Evolutionary conservation across 2,888 invertebrate genomes (phyloP), one percentile per base, ranked within the genome.

Genomic region (Tridacna gigas): DNA sequence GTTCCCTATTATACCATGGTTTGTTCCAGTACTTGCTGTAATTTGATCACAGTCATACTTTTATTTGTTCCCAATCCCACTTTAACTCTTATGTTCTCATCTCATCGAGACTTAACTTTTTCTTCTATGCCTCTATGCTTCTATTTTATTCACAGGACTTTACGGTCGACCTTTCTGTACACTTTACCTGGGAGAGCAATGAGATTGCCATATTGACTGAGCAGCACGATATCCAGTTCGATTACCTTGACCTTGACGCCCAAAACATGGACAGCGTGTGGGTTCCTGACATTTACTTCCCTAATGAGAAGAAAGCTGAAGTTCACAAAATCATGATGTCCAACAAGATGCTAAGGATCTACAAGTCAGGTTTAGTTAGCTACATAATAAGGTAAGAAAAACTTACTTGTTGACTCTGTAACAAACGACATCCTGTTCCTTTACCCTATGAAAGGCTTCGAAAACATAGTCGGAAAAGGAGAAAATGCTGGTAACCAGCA

Each of bases 281-380:
- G 99, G 99, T 99, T 97, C 99, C 99, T 45, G 99, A 99, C 96
- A 96, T 99, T 91, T 99, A 99, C 96, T 99, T 99, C 96, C 97
- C 98, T 79, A 99, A 99, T 94, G 99, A 99, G 96, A 99, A 99
- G 95, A 98, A 98, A 94, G 99, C 99, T 77, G 98, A 98, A 95
- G 94, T 93, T 81, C 98, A 99, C 96, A 97, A 98, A 95, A 98
- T 99, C 95, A 98, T 98, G 95, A 98, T 98, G 98, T 98, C 98
- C 86, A 99, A 99, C 95, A 98, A 99, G 90, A 98, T 99, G 96
- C 97, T 99, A 95, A 96, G 99, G 91, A 98, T 99, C 94, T 98
- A 98, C 95, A 98, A 98, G 81, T 97, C 98, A 93, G 99, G 99
- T 89, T 97, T 97, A 90, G 98, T 99, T 91, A 96, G 99, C 89